Evolutionary conservation across 2,888 invertebrate species (phyloP), one percentile per base, ranked within the genome.

Genomic region (Apodemia duryi): DNA sequence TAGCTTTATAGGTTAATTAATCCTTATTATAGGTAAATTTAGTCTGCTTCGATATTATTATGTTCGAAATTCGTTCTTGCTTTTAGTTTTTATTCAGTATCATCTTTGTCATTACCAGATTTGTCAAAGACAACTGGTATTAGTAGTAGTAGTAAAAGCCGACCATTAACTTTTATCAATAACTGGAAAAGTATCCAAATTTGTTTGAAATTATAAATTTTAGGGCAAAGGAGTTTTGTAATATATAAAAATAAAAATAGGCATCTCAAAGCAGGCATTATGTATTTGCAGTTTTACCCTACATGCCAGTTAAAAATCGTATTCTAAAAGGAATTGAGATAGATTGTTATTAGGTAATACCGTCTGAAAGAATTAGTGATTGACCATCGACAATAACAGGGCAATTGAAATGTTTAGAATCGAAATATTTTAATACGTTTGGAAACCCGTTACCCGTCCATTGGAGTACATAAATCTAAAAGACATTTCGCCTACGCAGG

Each of bases 401-500:
- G 54, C 29, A 54, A 54, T 54, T 29, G 28, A 29, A 54, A 54
- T 54, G 54, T 54, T 54, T 29, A 10, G 28, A 29, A 54, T 28
- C 10, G 54, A 29, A 43, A 43, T 54, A 54, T 54, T 54, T 2
- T 29, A 28, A 10, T 54, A 54, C 54, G 29, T 54, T 54, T 54
- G 10, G 54, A 29, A 54, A 28, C 29, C 10, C 54, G 7, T 54
- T 54, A 54, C 54, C 29, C 52, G 52, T 54, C 54, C 54, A 54
- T 54, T 54, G 54, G 54, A 54, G 41, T 57, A 43, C 57, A 65
- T 65, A 63, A 68, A 43, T 43, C 3, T 43, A 43, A 43, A 43
- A 51, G n/a, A 43, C 54, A 60, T 49, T 46, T 46, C 46, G 46
- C 46, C 1, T 49, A 62, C 38, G 65, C 57, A 62, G 66, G 69